Conservation (phyloP, 1,140 invertebrate species). For the Drosophila athabasca region DNA sequence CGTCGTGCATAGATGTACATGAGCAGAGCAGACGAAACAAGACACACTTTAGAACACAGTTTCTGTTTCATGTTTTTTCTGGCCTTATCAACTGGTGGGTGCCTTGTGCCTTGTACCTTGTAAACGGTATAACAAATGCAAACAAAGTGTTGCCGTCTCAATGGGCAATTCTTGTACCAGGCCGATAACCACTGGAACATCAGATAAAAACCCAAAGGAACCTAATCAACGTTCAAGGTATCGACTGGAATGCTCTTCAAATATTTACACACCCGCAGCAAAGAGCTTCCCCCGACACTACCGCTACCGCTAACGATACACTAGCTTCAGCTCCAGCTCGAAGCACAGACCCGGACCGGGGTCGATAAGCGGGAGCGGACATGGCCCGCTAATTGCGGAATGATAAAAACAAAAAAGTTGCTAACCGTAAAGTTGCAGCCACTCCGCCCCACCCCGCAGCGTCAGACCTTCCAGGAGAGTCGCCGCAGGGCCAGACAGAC, state of each 20-base stretch:
- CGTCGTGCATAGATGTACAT: neutral
- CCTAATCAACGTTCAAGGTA: constrained; percentile 59
- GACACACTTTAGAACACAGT: constrained; percentile 32
- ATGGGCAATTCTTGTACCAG: constrained; percentile 74
- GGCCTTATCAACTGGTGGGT: constrained; percentile 59
- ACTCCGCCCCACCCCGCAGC: neutral
- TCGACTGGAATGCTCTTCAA: constrained; percentile 75
- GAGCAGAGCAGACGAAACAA: constrained; percentile 7
- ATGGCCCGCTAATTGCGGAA: constrained; percentile 76
- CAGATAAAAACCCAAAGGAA: neutral
- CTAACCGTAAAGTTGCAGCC: constrained; percentile 27
- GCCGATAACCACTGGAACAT: constrained; percentile 62
- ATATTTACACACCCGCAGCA: constrained; percentile 70
- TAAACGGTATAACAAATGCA: constrained; percentile 63
- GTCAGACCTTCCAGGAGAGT: constrained; percentile 1
- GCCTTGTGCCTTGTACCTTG: constrained; percentile 42
- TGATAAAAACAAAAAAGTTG: constrained; percentile 67
- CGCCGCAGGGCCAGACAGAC: constrained; percentile 36
- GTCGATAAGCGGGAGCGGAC: constrained; percentile 68
- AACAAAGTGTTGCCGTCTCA: constrained; percentile 69
- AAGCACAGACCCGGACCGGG: constrained; percentile 17
- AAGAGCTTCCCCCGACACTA: constrained; percentile 41
- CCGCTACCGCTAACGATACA: constrained; percentile 11
- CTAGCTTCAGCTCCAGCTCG: constrained; percentile 37
- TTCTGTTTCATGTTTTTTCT: constrained; percentile 50